phyloP scores from a whole-genome alignment of 2,888 invertebrate species.

The Athalia cordata region DNA sequence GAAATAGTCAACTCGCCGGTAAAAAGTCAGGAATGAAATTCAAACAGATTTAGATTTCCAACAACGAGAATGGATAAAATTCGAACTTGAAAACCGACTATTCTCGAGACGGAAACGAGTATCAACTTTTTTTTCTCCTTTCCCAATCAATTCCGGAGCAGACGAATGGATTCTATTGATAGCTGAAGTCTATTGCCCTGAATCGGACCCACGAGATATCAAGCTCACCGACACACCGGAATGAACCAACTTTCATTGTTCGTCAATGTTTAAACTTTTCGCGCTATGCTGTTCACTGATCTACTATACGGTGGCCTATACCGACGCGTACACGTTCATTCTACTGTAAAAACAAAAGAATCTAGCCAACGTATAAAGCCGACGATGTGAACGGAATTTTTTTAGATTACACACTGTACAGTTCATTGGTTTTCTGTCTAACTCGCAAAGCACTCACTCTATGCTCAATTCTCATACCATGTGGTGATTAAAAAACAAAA shows the following conservation, averaged over 20 bases:
- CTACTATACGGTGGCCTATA: neutral
- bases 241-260: neutral
- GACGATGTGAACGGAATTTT: constrained; percentile 12
- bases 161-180: too few relatives aligned
- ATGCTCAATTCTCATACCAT: neutral
- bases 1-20: too few relatives aligned
- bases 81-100: too few relatives aligned
- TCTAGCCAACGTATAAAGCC: neutral
- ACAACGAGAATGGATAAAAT: too few relatives aligned
- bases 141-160: too few relatives aligned
- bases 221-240: too few relatives aligned
- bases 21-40: too few relatives aligned
- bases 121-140: too few relatives aligned
- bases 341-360: constrained; percentile 21
- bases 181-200: too few relatives aligned
- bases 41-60: too few relatives aligned
- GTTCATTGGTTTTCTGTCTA: neutral
- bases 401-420: neutral
- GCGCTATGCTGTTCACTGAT: neutral
- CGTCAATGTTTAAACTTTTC: neutral
- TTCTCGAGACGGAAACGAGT: too few relatives aligned
- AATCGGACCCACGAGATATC: too few relatives aligned
- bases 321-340: constrained; percentile 4
- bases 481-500: neutral
- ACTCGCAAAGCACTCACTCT: neutral